Conservation (phyloP, 2,113 vertebrate genomes). For the Pipa parva region DNA sequence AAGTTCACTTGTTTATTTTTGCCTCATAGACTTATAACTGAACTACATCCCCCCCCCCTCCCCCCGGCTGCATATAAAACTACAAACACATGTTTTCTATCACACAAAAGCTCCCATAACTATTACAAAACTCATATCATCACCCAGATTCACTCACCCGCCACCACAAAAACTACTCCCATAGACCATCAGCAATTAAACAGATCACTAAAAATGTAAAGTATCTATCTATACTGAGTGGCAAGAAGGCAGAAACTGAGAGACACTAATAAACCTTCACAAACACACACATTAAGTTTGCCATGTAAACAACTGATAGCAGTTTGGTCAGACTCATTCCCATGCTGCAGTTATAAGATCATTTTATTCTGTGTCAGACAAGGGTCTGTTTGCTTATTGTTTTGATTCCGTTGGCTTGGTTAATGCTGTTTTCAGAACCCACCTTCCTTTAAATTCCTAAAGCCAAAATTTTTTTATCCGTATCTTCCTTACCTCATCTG, state of each 20-base stretch:
- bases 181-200: neutral
- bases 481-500: neutral
- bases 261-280: no score
- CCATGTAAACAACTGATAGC: slow-evolving; percentile 5
- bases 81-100: no score
- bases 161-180: neutral
- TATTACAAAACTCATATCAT: no score
- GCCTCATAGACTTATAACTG: no score
- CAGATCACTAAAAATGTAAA: no score
- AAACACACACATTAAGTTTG: neutral
- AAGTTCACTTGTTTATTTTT: no score
- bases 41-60: no score
- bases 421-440: neutral
- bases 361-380: neutral
- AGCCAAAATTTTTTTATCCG: slow-evolving; percentile 11
- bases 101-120: no score
- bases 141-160: neutral
- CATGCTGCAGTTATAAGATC: neutral
- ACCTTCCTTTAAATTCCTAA: neutral
- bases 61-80: no score
- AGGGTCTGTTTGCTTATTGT: neutral
- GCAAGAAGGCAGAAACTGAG: no score
- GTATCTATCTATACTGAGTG: no score
- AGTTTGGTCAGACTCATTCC: neutral
- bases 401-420: slow-evolving; percentile 12